phyloP scores from a whole-genome alignment of 2,797 vertebrate species.

The Leptoclinus maculatus region DNA sequence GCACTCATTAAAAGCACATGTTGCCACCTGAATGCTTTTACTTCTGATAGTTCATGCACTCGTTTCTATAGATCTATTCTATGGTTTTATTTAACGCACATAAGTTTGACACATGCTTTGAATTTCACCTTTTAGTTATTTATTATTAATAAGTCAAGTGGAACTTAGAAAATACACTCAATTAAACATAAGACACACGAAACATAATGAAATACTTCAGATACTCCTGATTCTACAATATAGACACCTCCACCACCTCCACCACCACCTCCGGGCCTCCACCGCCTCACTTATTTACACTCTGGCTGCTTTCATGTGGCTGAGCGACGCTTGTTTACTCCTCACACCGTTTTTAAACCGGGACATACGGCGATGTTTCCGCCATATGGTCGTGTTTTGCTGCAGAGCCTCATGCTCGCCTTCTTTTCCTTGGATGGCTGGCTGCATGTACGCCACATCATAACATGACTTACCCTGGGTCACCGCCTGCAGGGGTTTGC shows the following conservation, averaged over 20 bases:
- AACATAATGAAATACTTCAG: background rate
- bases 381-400: slow-evolving; percentile 72
- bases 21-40: background rate
- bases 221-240: background rate
- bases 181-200: background rate
- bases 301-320: slow-evolving; percentile 43
- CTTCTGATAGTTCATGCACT: background rate
- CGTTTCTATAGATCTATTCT: background rate
- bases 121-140: background rate
- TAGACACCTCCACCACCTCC: too few species aligned
- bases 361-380: slow-evolving; percentile 59
- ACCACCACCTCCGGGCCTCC: slow-evolving; percentile 59
- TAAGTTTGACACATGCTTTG: background rate
- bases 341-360: slow-evolving; percentile 36
- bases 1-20: background rate
- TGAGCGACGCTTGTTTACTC: slow-evolving; percentile 63
- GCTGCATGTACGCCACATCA: slow-evolving; percentile 34
- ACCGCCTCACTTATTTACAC: slow-evolving; percentile 53
- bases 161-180: background rate
- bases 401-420: slow-evolving; percentile 18
- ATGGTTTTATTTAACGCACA: background rate
- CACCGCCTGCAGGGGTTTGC: slow-evolving; percentile 57
- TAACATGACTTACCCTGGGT: slow-evolving; percentile 52
- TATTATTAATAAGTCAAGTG: background rate
- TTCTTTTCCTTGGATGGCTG: slow-evolving; percentile 46